Percentiles rank a stretch among this genome's conserved stretches.
phyloP scores from a whole-genome alignment of 2,113 vertebrate species.

The Hydrochoerus hydrochaeris region DNA sequence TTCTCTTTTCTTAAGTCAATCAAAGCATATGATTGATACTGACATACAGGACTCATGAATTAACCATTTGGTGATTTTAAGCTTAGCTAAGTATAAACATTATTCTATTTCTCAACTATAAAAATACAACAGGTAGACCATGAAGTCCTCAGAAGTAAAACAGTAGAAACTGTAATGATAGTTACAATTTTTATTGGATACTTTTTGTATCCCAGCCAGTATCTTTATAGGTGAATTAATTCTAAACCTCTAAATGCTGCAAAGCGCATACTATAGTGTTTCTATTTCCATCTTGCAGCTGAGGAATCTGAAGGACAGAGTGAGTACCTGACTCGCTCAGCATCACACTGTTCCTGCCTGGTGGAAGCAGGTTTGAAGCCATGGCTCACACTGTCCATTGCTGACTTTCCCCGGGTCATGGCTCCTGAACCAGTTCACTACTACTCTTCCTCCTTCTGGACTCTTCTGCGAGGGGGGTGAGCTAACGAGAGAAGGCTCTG shows the following conservation, averaged over 20 bases:
- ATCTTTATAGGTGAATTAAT: not conserved
- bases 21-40: not conserved
- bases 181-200: not conserved
- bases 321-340: not conserved
- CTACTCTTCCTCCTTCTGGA: rapidly evolving
- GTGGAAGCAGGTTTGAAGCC: not conserved
- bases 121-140: not conserved
- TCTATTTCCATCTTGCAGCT: not conserved
- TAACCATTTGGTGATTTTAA: not conserved
- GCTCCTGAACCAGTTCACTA: constrained; percentile 24
- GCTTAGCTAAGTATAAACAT: not conserved
- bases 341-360: not conserved
- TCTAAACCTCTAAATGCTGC: not conserved
- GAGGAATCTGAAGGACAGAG: not conserved
- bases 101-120: not conserved
- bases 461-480: constrained; percentile 7
- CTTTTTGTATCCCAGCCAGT: not conserved
- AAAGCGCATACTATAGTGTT: not conserved
- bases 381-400: not conserved
- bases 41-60: not conserved
- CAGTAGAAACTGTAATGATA: not conserved
- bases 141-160: not conserved
- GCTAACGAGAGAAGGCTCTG: not conserved
- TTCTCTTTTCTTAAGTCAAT: not conserved
- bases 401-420: not conserved